phyloP scores from a whole-genome alignment of 2,888 invertebrate genomes.

The Noctua comes region DNA sequence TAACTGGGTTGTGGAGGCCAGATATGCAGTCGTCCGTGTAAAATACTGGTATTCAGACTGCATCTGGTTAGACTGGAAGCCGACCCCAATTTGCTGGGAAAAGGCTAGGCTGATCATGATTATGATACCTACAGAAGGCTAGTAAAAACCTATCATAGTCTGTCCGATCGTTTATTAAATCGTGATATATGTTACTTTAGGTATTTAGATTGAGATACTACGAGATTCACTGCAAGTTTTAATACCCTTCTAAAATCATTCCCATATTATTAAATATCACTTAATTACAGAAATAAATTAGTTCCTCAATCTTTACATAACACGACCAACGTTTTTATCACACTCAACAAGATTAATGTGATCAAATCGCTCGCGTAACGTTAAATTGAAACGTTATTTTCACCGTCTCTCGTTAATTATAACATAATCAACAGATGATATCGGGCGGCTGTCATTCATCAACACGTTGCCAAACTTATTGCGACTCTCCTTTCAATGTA shows the following conservation, averaged over 20 bases:
- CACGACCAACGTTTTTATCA: conserved; percentile 17
- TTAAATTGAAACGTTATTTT: conserved; percentile 54
- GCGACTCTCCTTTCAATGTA: conserved; percentile 16
- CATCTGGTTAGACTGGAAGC: too few relatives aligned
- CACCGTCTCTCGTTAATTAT: conserved; percentile 50
- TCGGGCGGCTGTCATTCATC: conserved; percentile 46
- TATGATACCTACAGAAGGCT: neutral
- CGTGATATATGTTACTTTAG: neutral
- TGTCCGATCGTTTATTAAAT: neutral
- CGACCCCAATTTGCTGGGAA: too few relatives aligned
- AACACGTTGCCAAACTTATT: conserved; percentile 42
- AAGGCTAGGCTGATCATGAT: too few relatives aligned
- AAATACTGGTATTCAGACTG: too few relatives aligned
- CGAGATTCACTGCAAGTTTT: neutral
- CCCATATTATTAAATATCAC: neutral
- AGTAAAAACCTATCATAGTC: neutral
- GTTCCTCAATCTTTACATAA: conserved; percentile 13
- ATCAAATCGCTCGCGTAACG: conserved; percentile 31
- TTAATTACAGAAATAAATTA: conserved; percentile 15
- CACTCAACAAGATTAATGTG: conserved; percentile 39
- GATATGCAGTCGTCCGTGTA: too few relatives aligned
- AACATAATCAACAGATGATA: conserved; percentile 46
- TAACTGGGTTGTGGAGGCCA: too few relatives aligned
- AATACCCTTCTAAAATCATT: neutral
- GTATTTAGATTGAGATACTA: neutral